Percentiles rank a stretch among this genome's conserved stretches.
Conservation (phyloP, 2,888 invertebrate species). For the Hedya salicella region DNA sequence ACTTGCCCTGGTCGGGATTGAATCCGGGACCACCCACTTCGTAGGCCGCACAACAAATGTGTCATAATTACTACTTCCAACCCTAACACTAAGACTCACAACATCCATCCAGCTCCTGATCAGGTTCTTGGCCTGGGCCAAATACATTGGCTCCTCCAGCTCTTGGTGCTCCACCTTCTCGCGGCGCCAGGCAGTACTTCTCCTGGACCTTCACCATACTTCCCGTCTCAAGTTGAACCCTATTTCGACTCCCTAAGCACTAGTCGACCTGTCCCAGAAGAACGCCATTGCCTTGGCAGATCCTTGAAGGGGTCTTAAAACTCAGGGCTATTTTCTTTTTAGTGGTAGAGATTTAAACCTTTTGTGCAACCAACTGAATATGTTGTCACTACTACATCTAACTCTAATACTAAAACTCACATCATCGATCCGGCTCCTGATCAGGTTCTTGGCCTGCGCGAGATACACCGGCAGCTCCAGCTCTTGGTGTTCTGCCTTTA, state of each 20-base stretch:
- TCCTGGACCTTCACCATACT: conserved; percentile 87
- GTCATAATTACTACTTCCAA: neutral
- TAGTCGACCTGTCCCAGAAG: conserved; percentile 90
- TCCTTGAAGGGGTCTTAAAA: conserved; percentile 88
- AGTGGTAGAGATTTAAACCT: no score
- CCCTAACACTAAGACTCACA: conserved; percentile 67
- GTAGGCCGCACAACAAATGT: no score
- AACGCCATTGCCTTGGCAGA: conserved; percentile 88
- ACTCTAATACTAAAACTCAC: conserved; percentile 65
- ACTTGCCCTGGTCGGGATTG: no score
- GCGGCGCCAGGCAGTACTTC: conserved; percentile 88
- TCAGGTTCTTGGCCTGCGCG: conserved; percentile 86
- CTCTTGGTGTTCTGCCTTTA: conserved; percentile 84
- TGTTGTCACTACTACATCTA: neutral
- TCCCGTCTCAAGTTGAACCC: conserved; percentile 84
- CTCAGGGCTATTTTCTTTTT: no score
- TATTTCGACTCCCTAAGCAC: conserved; percentile 86
- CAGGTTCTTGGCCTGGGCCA: conserved; percentile 87
- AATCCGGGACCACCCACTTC: no score
- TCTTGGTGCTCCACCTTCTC: conserved; percentile 84
- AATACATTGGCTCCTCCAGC: conserved; percentile 86
- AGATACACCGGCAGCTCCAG: conserved; percentile 87
- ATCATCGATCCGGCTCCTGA: conserved; percentile 87
- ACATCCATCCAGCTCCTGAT: conserved; percentile 87
- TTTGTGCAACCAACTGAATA: no score